Conservation (phyloP, 2,113 vertebrate species). For the Euleptes europaea region DNA sequence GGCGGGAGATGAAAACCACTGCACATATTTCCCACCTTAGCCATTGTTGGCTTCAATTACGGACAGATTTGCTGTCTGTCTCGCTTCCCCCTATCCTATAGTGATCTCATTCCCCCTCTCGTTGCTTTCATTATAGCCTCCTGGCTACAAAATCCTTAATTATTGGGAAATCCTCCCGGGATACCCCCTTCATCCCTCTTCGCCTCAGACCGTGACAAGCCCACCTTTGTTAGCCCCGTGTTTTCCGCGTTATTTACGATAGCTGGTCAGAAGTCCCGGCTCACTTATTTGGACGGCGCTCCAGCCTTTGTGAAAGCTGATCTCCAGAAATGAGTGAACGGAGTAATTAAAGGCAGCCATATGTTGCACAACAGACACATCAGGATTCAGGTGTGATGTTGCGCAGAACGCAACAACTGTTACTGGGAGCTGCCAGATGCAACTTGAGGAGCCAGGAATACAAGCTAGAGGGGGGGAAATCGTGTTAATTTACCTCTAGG, state of each 20-base stretch:
- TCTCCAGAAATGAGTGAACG: constrained; percentile 24
- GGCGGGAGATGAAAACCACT: neutral
- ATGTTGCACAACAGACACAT: constrained; percentile 48
- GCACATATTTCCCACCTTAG: neutral
- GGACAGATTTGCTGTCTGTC: neutral
- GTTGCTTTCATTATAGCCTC: constrained; percentile 8
- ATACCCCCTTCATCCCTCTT: neutral
- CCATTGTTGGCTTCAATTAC: neutral
- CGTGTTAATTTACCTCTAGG: constrained; percentile 61
- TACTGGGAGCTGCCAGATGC: constrained; percentile 48
- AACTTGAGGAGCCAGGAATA: constrained; percentile 22
- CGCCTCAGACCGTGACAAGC: neutral
- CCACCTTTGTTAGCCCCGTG: neutral
- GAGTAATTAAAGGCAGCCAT: constrained; percentile 43
- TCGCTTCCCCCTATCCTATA: neutral
- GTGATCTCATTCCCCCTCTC: neutral
- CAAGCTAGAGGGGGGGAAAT: constrained; percentile 36
- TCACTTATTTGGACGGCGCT: neutral
- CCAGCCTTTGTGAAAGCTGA: constrained; percentile 24
- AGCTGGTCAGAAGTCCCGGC: neutral
- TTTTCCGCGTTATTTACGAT: neutral
- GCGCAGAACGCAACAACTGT: constrained; percentile 39
- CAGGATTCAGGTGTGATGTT: constrained; percentile 48
- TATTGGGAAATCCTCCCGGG: neutral
- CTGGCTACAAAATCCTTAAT: neutral